A percentile compares a stretch with the other conserved stretches of the same genome.
Conservation (phyloP, 2,113 vertebrate genomes). For the Mesocricetus auratus region DNA sequence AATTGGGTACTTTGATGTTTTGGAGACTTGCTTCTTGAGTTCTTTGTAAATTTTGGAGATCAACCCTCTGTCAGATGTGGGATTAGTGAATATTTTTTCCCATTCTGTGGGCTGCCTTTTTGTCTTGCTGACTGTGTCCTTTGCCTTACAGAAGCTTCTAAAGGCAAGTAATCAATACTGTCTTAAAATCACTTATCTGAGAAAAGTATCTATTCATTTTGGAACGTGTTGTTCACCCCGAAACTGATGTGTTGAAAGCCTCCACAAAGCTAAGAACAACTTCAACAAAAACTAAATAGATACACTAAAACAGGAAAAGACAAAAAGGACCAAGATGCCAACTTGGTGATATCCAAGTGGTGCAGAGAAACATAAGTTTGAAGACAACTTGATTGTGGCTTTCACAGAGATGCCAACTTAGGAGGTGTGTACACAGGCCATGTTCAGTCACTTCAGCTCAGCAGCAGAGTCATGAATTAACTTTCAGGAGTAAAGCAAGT, state of each 20-base stretch:
- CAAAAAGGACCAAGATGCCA: background rate
- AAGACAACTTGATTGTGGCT: background rate
- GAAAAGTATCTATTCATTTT: background rate
- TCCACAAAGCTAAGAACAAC: background rate
- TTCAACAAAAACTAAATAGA: conserved; percentile 22
- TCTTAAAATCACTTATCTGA: conserved; percentile 3
- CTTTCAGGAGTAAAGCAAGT: background rate
- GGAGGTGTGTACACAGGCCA: background rate
- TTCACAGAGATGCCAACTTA: background rate
- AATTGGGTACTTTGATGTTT: too few species aligned
- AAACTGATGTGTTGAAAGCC: background rate
- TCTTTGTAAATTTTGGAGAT: too few species aligned
- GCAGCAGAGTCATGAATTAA: background rate
- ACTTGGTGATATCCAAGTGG: background rate
- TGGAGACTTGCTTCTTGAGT: too few species aligned
- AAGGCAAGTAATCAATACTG: background rate
- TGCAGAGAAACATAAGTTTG: background rate
- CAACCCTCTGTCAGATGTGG: too few species aligned
- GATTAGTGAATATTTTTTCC: too few species aligned
- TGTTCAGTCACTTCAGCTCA: background rate
- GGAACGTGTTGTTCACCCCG: background rate
- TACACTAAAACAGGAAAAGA: background rate
- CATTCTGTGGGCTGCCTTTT: too few species aligned
- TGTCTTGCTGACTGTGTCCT: too few species aligned
- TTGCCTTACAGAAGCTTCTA: too few species aligned